A percentile compares a stretch with the other conserved stretches of the same genome.
phyloP scores from a whole-genome alignment of 2,888 invertebrate genomes.

The Acheta domesticus region DNA sequence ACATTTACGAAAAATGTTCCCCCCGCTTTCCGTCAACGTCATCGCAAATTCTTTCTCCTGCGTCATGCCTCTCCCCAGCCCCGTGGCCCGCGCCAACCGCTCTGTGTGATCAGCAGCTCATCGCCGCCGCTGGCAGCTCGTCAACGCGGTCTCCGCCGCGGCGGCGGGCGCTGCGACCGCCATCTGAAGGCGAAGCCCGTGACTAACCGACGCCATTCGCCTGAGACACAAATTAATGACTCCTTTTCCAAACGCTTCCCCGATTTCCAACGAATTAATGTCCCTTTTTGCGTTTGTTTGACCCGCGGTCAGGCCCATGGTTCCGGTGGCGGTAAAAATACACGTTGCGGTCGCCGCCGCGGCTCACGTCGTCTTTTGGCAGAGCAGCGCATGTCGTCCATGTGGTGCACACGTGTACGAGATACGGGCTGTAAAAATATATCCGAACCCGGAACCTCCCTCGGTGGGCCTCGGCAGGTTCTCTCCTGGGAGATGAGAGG shows the following conservation, averaged over 20 bases:
- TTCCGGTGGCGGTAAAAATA: background rate
- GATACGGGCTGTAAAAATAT: conserved; percentile 1
- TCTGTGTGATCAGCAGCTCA: too few species aligned
- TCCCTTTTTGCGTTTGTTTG: background rate
- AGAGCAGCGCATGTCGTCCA: background rate
- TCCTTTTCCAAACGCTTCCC: background rate
- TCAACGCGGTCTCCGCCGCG: background rate
- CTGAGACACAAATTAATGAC: background rate
- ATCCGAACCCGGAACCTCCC: background rate
- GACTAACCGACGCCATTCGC: background rate
- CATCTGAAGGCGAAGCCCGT: background rate
- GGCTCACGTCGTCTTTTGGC: background rate
- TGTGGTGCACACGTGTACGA: background rate
- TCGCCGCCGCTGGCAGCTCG: background rate
- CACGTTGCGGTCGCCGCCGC: background rate
- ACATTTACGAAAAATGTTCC: too few species aligned
- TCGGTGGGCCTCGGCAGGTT: too few species aligned
- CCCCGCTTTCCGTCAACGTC: background rate
- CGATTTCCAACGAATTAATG: background rate
- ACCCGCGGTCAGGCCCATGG: background rate
- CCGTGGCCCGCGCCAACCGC: too few species aligned
- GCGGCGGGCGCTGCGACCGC: background rate
- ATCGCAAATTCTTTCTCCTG: background rate
- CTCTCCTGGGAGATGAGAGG: too few species aligned
- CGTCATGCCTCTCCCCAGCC: background rate